Evolutionary conservation across 2,888 invertebrate species (phyloP).

Genomic region (Pseudococcus jackbeardsleyi): DNA sequence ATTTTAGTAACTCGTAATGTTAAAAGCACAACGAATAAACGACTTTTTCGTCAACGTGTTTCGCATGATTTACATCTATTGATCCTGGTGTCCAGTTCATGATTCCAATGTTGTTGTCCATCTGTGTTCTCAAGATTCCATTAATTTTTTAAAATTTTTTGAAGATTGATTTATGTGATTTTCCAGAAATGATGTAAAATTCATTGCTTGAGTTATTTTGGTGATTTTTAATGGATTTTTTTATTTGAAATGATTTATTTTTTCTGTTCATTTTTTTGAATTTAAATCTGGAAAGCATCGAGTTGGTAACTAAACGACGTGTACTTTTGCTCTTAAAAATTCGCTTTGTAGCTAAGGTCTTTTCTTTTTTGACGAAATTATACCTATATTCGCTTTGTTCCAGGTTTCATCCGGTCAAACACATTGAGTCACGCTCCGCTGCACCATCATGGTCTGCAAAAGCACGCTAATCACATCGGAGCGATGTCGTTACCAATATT

Average conservation of each 20-base stretch:
- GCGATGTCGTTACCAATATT: constrained; percentile 59
- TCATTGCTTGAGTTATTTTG: neutral
- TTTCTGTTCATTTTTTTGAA: too few relatives aligned
- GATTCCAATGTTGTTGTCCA: neutral
- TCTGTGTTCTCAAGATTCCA: neutral
- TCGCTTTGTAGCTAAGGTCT: neutral
- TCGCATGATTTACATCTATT: constrained; percentile 31
- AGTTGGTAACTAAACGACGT: too few relatives aligned
- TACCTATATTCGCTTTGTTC: neutral
- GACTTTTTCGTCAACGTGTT: constrained; percentile 21
- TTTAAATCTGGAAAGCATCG: too few relatives aligned
- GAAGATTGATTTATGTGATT: too few relatives aligned
- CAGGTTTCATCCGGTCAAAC: constrained; percentile 59
- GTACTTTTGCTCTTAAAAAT: neutral
- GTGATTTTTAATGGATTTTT: too few relatives aligned
- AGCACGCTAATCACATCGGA: constrained; percentile 58
- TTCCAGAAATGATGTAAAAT: too few relatives aligned
- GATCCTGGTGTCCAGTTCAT: neutral
- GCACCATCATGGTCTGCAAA: constrained; percentile 56
- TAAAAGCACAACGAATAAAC: constrained; percentile 30
- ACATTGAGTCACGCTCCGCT: constrained; percentile 57
- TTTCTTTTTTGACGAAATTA: neutral
- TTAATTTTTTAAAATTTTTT: too few relatives aligned
- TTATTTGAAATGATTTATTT: too few relatives aligned
- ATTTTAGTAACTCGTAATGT: neutral